phyloP scores from a whole-genome alignment of 2,113 vertebrate genomes.

The Scomber colias region DNA sequence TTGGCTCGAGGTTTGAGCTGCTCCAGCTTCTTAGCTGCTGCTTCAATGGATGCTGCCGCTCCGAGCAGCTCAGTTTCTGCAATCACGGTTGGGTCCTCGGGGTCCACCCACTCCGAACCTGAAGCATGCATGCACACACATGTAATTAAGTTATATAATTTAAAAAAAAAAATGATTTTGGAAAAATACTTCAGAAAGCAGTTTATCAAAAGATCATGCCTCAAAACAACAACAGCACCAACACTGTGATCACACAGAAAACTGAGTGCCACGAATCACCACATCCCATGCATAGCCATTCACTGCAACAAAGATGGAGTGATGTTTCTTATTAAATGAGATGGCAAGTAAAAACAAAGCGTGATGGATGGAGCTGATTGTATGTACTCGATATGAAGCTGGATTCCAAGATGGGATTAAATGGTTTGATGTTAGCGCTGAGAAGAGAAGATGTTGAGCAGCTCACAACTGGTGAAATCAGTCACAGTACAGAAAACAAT shows the following conservation, averaged over 20 bases:
- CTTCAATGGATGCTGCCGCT: slow-evolving; percentile 97
- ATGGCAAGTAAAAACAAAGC: slow-evolving; percentile 47
- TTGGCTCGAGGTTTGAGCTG: slow-evolving; percentile 98
- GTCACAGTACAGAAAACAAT: slow-evolving; percentile 52
- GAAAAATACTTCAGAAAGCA: neutral
- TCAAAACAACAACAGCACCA: slow-evolving; percentile 45
- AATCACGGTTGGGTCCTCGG: slow-evolving; percentile 97
- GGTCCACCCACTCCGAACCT: slow-evolving; percentile 99
- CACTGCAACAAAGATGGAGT: slow-evolving; percentile 64
- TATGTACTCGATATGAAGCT: slow-evolving; percentile 31
- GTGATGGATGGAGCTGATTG: slow-evolving; percentile 29
- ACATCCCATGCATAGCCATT: slow-evolving; percentile 73
- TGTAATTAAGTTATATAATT: neutral
- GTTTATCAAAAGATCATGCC: slow-evolving; percentile 60
- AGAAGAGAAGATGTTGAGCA: slow-evolving; percentile 42
- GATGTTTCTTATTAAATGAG: slow-evolving; percentile 32
- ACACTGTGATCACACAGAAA: slow-evolving; percentile 45
- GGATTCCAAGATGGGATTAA: slow-evolving; percentile 46
- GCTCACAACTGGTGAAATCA: slow-evolving; percentile 57
- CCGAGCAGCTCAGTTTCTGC: slow-evolving; percentile 96
- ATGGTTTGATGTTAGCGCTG: slow-evolving; percentile 52
- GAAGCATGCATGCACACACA: slow-evolving; percentile 4
- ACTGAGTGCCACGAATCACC: slow-evolving; percentile 23
- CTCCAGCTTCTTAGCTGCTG: slow-evolving; percentile 98
- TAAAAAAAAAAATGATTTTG: neutral